Evolutionary conservation across 2,888 invertebrate genomes (phyloP), one percentile per base, ranked within the genome.

Genomic region (Agonum fuliginosum): DNA sequence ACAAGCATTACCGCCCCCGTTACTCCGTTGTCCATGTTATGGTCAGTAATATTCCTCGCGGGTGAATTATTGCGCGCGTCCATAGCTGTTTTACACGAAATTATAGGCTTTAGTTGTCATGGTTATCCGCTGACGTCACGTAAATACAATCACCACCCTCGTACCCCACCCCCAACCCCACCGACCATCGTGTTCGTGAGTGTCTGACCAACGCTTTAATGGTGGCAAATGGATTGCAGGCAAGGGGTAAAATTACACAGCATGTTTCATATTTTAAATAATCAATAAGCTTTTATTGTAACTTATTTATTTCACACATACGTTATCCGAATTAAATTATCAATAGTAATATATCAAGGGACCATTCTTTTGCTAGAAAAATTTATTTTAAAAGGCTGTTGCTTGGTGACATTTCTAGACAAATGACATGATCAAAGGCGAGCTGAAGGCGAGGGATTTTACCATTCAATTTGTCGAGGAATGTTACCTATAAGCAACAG

Each of bases 1-100:
- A 54, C 24, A 24, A 22, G 4, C 54, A 62, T 54, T 24, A 54
- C 10, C 22, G 17, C 22, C 58, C 58, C 4, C n/a, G n/a, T n/a
- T n/a, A n/a, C 58, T 14, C 58, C 14, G 3, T 34, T 17, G 37
- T 14, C 14, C 30, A 30, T 30, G 3, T 30, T 8, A 30, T 30
- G 6, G 6, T n/a, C 24, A 54, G 54, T 19, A 65, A 65, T 34
- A 65, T 65, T 65, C 65, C 34, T 14, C 12, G 20, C 14, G 22
- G 22, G 27, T 70, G 46, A 70, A 70, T 70, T 70, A 70, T 70
- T 70, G 70, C 46, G 70, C 70, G 70, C 70, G 20, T 70, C 46
- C 70, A 70, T 70, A 19, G 46, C 46, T 70, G 70, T 70, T 43
- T 46, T 70, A 70, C 43, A 70, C 46, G 46, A 70, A 70, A 70